phyloP scores from a whole-genome alignment of 2,888 invertebrate genomes.

The Pachydiplax longipennis region DNA sequence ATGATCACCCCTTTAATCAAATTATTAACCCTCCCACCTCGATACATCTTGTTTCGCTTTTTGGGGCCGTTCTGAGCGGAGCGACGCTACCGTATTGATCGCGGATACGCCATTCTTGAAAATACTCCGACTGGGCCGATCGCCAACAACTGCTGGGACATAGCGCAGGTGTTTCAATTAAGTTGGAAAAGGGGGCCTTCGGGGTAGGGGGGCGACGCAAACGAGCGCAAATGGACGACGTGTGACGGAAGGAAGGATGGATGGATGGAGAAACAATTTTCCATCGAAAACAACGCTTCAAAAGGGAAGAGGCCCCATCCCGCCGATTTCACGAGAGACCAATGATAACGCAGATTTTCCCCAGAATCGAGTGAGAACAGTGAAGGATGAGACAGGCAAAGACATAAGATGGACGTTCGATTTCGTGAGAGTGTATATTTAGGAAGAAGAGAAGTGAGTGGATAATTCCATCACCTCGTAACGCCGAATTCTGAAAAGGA shows the following conservation, averaged over 20 bases:
- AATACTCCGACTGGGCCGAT: background rate
- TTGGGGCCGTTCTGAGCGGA: background rate
- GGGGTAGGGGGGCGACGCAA: background rate
- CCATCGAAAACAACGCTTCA: background rate
- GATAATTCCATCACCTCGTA: background rate
- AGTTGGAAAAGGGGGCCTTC: background rate
- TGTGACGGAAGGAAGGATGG: background rate
- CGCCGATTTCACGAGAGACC: background rate
- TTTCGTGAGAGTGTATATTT: background rate
- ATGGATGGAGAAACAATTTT: background rate
- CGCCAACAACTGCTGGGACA: background rate
- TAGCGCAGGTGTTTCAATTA: slow-evolving; percentile 33
- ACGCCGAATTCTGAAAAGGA: background rate
- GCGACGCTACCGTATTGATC: slow-evolving; percentile 20
- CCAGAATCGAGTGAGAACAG: background rate
- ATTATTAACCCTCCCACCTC: too few species aligned
- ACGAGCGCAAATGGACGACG: background rate
- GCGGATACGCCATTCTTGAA: background rate
- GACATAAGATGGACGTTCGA: background rate
- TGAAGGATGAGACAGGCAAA: background rate
- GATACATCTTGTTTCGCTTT: background rate
- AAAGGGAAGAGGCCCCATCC: background rate
- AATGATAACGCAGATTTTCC: background rate
- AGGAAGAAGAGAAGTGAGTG: background rate
- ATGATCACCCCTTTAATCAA: background rate